These are phyloP conservation scores for Thereva nobilitata DNA, from an alignment of 2,888 invertebrate genomes.

Conservation along the genomic window DNA sequence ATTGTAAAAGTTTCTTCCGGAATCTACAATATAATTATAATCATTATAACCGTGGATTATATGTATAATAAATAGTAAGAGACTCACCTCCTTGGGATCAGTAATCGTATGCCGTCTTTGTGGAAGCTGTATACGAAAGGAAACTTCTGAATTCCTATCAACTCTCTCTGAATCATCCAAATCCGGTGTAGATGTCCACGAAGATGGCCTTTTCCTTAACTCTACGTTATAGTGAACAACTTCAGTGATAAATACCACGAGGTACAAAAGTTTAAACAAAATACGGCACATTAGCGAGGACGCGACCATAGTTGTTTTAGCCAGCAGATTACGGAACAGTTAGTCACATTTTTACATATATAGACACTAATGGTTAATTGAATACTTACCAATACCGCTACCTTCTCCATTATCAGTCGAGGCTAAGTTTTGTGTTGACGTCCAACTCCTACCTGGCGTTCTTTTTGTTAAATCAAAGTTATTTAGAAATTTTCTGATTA, in stretches of 20 bases:
- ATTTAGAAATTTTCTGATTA: neutral
- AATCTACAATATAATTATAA: conserved; percentile 48
- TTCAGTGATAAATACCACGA: conserved; percentile 37
- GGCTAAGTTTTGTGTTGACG: conserved; percentile 73
- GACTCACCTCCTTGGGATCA: conserved; percentile 55
- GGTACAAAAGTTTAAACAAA: neutral
- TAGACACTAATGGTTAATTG: neutral
- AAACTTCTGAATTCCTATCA: conserved; percentile 63
- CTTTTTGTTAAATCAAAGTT: conserved; percentile 43
- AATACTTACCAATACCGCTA: conserved; percentile 54
- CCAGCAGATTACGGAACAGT: conserved; percentile 4
- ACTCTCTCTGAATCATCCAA: conserved; percentile 62
- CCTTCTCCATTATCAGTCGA: conserved; percentile 46
- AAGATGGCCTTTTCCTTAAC: conserved; percentile 59
- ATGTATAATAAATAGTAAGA: neutral
- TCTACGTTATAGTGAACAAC: conserved; percentile 60
- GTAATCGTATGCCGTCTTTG: conserved; percentile 67
- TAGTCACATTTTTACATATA: conserved; percentile 3
- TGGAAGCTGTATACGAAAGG: conserved; percentile 71
- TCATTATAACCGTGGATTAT: neutral
- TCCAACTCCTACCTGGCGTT: conserved; percentile 68
- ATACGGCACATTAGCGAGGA: conserved; percentile 14
- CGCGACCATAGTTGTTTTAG: conserved; percentile 17
- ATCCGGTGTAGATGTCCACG: conserved; percentile 85
- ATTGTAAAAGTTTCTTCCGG: conserved; percentile 57